These are phyloP conservation scores for Tachysurus vachellii DNA, from an alignment of 2,113 vertebrate species.

Conservation along the genomic window DNA sequence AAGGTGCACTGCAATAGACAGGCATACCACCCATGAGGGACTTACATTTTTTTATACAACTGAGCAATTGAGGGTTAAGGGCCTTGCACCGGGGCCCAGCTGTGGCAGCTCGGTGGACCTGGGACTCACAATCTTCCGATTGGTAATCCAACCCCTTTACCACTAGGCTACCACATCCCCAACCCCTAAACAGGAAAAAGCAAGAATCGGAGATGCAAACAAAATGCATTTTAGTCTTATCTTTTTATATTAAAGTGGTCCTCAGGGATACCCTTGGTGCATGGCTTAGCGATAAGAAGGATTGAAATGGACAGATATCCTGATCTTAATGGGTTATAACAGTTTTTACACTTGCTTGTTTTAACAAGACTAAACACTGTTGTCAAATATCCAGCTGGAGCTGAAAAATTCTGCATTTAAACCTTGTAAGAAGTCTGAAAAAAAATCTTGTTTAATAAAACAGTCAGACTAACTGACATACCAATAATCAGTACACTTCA, in stretches of 20 bases:
- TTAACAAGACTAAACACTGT: conserved; percentile 18
- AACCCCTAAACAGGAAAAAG: background rate
- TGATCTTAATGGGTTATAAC: conserved; percentile 33
- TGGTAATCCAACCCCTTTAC: too few relatives aligned
- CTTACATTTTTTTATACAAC: too few relatives aligned
- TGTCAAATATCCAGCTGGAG: conserved; percentile 29
- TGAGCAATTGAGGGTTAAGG: too few relatives aligned
- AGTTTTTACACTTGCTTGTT: too few relatives aligned
- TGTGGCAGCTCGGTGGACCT: too few relatives aligned
- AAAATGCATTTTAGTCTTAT: conserved; percentile 8
- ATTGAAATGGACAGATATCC: conserved; percentile 24
- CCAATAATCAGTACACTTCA: background rate
- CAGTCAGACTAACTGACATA: background rate
- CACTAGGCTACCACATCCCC: too few relatives aligned
- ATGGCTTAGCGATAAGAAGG: conserved; percentile 17
- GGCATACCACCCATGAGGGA: background rate
- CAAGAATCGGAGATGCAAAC: background rate
- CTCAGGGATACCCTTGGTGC: conserved; percentile 4
- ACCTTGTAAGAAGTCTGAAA: conserved; percentile 10
- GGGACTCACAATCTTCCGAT: too few relatives aligned
- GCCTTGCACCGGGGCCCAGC: too few relatives aligned
- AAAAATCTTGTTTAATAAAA: background rate
- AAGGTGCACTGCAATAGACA: background rate
- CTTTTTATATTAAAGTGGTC: conserved; percentile 24
- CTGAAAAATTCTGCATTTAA: conserved; percentile 25